Base-by-base conservation (phyloP, 2,888 invertebrate species). In the Leucophenga montana region DNA sequence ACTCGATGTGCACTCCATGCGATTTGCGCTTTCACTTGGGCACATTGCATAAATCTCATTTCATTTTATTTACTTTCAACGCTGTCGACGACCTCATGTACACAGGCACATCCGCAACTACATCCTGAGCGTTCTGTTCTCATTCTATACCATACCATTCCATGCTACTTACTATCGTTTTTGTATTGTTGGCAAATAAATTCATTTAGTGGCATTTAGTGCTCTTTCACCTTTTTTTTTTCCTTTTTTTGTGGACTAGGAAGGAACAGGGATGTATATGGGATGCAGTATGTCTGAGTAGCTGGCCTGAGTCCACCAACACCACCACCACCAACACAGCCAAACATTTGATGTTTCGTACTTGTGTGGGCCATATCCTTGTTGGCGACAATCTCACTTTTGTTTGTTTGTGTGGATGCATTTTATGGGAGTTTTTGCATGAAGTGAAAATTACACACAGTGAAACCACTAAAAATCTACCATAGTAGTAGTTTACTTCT, bases 161-260 rank as follows among this genome's bases (percentile, higher is more conserved):
- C n/a, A n/a, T n/a, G n/a, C n/a, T 31, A 3, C 14, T 68, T 48
- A 61, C 70, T 57, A 48, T 66, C 39, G 44, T 44, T 54, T 66
- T 66, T 50, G 50, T 68, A 59, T 50, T 61, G 64, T 68, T 74
- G 76, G 82, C 74, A 82, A 83, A 83, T 83, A 83, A 83, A 83
- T 85, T 83, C 83, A 83, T 83, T 83, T 85, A 85, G 85, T 82
- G 85, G 85, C 85, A 79, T 83, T 83, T 84, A 83, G 84, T 84
- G 84, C 79, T 76, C 82, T 76, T 82, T 84, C 83, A 82, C 85
- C 85, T 82, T 82, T 82, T 82, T 84, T 83, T 78, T 79, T 61
- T 61, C 9, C 13, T 39, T 16, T 2, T 18, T 14, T 18, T 61
- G n/a, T 48, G 64, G n/a, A 14, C 57, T 57, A 5, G 1, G 56